A percentile compares a stretch with the other conserved stretches of the same genome.
Conservation (phyloP, 2,797 vertebrate genomes). For the Galago senegalensis region DNA sequence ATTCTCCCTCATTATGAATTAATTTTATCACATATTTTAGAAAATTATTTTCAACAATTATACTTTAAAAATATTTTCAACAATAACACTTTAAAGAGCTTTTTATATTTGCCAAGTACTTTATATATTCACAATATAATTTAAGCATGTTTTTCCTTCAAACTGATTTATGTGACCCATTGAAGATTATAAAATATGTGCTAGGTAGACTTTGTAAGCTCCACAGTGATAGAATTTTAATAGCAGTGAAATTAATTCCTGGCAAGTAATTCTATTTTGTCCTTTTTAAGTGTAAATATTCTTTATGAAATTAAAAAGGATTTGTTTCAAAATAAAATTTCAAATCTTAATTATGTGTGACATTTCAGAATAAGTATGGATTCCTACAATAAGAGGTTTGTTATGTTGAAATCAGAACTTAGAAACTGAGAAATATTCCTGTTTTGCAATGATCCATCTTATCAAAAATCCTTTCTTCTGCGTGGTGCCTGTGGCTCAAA, state of each 20-base stretch:
- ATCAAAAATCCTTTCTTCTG: neutral
- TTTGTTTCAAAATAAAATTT: conserved; percentile 16
- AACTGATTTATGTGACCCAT: neutral
- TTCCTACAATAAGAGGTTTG: neutral
- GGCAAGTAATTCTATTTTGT: conserved; percentile 18
- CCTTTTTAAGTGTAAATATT: neutral
- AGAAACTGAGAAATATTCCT: neutral
- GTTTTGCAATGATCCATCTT: conserved; percentile 24
- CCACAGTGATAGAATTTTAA: neutral
- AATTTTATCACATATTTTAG: neutral
- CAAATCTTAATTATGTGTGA: neutral
- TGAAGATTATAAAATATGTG: neutral
- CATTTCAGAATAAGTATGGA: neutral
- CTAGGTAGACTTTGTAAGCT: neutral
- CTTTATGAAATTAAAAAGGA: conserved; percentile 6
- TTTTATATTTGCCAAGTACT: neutral
- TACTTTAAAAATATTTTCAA: neutral
- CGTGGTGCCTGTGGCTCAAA: too few species aligned
- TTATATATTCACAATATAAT: neutral
- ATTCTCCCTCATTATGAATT: neutral
- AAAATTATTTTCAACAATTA: conserved; percentile 5
- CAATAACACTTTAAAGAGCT: neutral
- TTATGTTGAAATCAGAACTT: conserved; percentile 2
- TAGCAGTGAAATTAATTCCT: conserved; percentile 43
- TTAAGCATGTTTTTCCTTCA: neutral